Evolutionary conservation across 2,888 invertebrate species (phyloP).

Genomic region (Tromatobia lineatoria): DNA sequence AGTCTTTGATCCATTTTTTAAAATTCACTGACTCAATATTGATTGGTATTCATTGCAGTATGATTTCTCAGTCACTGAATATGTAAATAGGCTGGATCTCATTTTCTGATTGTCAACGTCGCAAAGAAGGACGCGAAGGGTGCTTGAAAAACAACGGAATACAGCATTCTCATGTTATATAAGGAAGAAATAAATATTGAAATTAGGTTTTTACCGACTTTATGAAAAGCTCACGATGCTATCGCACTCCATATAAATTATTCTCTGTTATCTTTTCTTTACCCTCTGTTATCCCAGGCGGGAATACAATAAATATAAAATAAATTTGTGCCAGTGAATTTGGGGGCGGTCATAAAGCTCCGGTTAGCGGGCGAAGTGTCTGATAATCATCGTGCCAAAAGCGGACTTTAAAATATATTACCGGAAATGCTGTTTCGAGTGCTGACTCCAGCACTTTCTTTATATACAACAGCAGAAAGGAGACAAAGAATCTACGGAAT

Average conservation of each 20-base stretch:
- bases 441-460: conserved; percentile 11
- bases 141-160: not conserved
- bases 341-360: not conserved
- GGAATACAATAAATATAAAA: conserved; percentile 27
- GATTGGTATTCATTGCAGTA: not conserved
- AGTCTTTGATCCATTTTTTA: not conserved
- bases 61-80: not conserved
- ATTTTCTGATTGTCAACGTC: not conserved
- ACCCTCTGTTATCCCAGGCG: not conserved
- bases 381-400: conserved; percentile 32
- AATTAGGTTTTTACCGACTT: not conserved
- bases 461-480: conserved; percentile 19
- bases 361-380: not conserved
- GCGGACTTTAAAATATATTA: conserved; percentile 17
- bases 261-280: conserved; percentile 4
- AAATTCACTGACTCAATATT: not conserved
- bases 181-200: conserved; percentile 5
- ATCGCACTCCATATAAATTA: not conserved
- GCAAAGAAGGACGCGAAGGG: not conserved
- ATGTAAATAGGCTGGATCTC: not conserved
- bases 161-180: not conserved
- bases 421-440: conserved; percentile 18
- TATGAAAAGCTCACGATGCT: not conserved
- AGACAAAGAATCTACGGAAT: not conserved
- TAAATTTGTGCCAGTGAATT: conserved; percentile 24